Percentiles rank a stretch among this genome's conserved stretches.
Evolutionary conservation across 2,113 vertebrate species (phyloP).

Genomic region (Verasper variegatus): DNA sequence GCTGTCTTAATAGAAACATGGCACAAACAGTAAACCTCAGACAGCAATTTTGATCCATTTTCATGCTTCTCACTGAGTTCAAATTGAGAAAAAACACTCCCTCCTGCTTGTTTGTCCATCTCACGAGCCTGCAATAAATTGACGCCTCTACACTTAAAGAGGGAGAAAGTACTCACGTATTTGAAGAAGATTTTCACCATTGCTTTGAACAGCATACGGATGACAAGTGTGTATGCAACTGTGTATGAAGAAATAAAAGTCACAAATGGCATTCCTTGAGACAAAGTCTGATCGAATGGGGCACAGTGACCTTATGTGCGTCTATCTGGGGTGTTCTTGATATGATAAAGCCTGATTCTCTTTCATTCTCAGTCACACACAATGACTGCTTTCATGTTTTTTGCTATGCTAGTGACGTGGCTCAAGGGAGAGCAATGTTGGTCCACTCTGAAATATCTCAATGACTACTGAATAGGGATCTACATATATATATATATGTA

Average conservation of each 20-base stretch:
- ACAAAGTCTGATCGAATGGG: constrained; percentile 1
- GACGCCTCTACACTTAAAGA: neutral
- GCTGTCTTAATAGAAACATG: neutral
- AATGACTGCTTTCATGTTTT: neutral
- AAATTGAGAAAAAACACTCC: neutral
- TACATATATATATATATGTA: too few species aligned
- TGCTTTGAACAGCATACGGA: neutral
- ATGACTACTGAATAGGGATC: neutral
- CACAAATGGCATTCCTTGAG: neutral
- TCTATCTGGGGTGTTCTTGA: constrained; percentile 2
- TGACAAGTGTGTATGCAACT: neutral
- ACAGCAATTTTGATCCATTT: constrained; percentile 27
- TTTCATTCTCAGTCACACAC: neutral
- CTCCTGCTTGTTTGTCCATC: neutral
- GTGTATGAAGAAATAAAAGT: neutral
- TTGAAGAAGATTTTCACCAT: neutral
- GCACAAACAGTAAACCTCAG: neutral
- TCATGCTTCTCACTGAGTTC: neutral
- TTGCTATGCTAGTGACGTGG: neutral
- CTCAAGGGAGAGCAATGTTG: neutral
- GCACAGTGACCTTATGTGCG: neutral
- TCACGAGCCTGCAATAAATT: neutral
- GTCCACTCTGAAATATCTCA: neutral
- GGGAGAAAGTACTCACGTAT: neutral
- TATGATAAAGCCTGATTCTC: constrained; percentile 6